Base-by-base conservation (phyloP, 2,888 invertebrate species). In the Lysandra coridon region DNA sequence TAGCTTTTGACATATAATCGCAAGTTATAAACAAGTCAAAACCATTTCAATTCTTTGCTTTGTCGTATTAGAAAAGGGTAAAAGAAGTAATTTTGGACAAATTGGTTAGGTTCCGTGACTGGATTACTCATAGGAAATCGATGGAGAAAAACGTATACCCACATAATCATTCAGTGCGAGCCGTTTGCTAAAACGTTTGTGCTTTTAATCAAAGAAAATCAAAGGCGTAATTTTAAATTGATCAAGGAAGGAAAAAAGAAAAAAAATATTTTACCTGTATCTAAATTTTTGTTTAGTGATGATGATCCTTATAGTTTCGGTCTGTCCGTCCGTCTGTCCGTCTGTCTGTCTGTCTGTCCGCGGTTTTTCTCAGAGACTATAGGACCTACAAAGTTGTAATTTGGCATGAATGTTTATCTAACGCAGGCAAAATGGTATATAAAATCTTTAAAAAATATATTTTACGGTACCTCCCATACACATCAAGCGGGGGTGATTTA, bases 71-170 rank as follows among this genome's bases (percentile, higher is more conserved):
- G 64, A 14, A 69, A 69, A 69, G 37, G 69, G 33, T 69, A 14
- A 69, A 33, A 69, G 33, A 17, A 69, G 69, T 69, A 37, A 69
- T 69, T 69, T 33, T 33, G 37, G 5, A 69, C 33, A 69, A 69
- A 69, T 69, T 69, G 69, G 14, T 69, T 14, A 17, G 69, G 33
- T 12, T 69, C 33, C 69, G 69, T 69, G 69, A 69, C 69, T 69
- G 69, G 69, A 14, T 69, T 69, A 33, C 69, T 69, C 69, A 69
- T 37, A 69, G 69, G 33, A 57, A 57, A 33, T 69, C 69, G 14
- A 33, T 17, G 14, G 33, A 12, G 1, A 62, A 62, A n/a, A 23
- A 2, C n/a, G n/a, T 23, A 62, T 6, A 23, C 23, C 7, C 23
- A 23, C 23, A 64, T 64, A 64, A 69, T 37, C 17, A 14, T 69